Base-by-base conservation (phyloP, 2,113 vertebrate genomes). In the Heteronetta atricapilla region DNA sequence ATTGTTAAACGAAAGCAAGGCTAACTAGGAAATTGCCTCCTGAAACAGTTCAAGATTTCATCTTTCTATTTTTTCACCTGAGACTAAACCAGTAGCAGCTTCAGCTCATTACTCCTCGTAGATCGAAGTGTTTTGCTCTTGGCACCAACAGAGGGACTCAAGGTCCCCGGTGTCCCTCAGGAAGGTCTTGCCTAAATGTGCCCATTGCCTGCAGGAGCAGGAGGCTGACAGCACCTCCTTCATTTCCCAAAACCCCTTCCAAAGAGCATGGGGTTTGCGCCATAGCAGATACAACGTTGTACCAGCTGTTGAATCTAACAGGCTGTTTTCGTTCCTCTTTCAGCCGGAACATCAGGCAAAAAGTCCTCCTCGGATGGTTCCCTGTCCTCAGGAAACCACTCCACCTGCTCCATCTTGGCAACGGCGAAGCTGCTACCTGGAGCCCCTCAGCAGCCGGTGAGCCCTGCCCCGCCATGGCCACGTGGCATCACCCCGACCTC, bases 371-470 rank as follows among this genome's bases (percentile, higher is more conserved):
- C 95, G 0, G 98, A 98, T 28, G 94, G n/a, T 15, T 97, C 96
- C 46, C 95, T 97, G 59, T 96, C 96, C 92, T 97, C 96, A 1
- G 97, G 97, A 94, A 96, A 91, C 67, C 93, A 95, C 2, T 86
- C 97, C 9, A 85, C 96, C 74, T 95, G 95, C n/a, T 98, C 98
- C 4, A 96, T 98, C 82, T 55, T 98, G 94, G 97, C 97, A 78
- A 96, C 62, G 0, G 97, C 98, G 4, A 98, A 97, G 84, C 97
- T 98, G 59, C 97, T 98, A 52, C 98, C 98, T 0, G 98, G 98
- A 79, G 98, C 98, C 3, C 98, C 97, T 38, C 98, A 98, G 95
- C 96, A 98, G 56, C 97, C 97, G 20, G 98, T 98, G 96, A 98
- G 98, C 97, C 42, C 64, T 64, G 64, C 63, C 7, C 10, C 50